These are phyloP conservation scores for Amblyopsis hoosieri DNA, from an alignment of 2,797 vertebrate species.

Conservation along the genomic window DNA sequence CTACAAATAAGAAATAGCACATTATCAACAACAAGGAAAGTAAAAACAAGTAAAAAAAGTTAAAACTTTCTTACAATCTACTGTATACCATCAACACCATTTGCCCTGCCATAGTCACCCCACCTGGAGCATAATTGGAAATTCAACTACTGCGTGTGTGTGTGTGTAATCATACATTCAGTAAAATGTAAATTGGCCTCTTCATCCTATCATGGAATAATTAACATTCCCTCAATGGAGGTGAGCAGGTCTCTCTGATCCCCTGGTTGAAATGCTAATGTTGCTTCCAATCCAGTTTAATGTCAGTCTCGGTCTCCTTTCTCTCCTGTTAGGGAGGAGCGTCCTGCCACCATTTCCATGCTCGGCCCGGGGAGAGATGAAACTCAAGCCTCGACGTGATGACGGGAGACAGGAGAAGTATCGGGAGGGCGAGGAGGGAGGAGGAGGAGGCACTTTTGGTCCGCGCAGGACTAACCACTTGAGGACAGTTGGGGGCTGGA, in stretches of 20 bases:
- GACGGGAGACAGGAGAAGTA: conserved; percentile 52
- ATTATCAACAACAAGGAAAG: too few relatives aligned
- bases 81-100: conserved; percentile 17
- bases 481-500: background rate
- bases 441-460: conserved; percentile 38
- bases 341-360: conserved; percentile 56
- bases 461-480: conserved; percentile 3
- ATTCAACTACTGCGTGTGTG: conserved; percentile 35
- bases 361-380: conserved; percentile 62
- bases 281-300: conserved; percentile 64
- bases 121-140: conserved; percentile 20
- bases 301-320: conserved; percentile 63
- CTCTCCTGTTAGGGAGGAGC: conserved; percentile 54
- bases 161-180: conserved; percentile 28
- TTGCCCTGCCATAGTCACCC: conserved; percentile 11
- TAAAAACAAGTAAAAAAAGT: too few relatives aligned
- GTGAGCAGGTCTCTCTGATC: conserved; percentile 67
- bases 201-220: conserved; percentile 66
- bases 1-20: too few relatives aligned
- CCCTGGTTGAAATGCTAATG: conserved; percentile 80
- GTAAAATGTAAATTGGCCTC: conserved; percentile 62
- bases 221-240: conserved; percentile 77
- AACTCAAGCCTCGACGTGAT: conserved; percentile 57
- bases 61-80: too few relatives aligned
- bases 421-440: conserved; percentile 6